Percentiles rank a stretch among this genome's conserved stretches.
Evolutionary conservation across 1,140 invertebrate genomes (phyloP).

Genomic region (Brachionus sp.): DNA sequence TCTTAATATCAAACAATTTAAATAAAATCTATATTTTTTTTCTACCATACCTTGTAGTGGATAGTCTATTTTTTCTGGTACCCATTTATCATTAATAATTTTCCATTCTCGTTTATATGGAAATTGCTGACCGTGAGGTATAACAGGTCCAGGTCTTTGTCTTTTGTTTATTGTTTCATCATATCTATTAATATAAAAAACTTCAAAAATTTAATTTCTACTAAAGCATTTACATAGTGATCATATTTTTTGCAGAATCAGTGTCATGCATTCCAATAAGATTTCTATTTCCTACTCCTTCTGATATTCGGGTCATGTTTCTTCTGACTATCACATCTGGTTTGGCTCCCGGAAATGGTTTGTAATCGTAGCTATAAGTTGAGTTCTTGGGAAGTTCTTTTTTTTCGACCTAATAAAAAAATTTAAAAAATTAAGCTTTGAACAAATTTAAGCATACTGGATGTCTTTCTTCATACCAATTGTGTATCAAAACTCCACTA

Average conservation of each 20-base stretch:
- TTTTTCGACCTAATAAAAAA: neutral
- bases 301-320: neutral
- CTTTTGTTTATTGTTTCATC: constrained; percentile 38
- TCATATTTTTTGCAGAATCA: constrained; percentile 25
- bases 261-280: constrained; percentile 36
- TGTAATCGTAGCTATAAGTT: constrained; percentile 33
- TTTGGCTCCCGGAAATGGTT: neutral
- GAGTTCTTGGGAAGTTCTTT: neutral
- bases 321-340: constrained; percentile 25
- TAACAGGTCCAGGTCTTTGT: neutral
- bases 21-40: neutral
- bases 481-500: constrained; percentile 30
- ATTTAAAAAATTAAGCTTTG: neutral
- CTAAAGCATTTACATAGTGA: neutral
- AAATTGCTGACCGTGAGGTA: neutral
- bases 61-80: constrained; percentile 44
- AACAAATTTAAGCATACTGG: neutral
- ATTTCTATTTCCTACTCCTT: constrained; percentile 4
- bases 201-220: neutral
- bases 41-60: constrained; percentile 16
- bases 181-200: neutral
- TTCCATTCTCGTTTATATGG: constrained; percentile 42
- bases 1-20: neutral
- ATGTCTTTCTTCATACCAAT: constrained; percentile 45
- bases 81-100: constrained; percentile 17